These are phyloP conservation scores for Microcebus jonahi DNA, from an alignment of 2,113 vertebrate species.

Conservation along the genomic window DNA sequence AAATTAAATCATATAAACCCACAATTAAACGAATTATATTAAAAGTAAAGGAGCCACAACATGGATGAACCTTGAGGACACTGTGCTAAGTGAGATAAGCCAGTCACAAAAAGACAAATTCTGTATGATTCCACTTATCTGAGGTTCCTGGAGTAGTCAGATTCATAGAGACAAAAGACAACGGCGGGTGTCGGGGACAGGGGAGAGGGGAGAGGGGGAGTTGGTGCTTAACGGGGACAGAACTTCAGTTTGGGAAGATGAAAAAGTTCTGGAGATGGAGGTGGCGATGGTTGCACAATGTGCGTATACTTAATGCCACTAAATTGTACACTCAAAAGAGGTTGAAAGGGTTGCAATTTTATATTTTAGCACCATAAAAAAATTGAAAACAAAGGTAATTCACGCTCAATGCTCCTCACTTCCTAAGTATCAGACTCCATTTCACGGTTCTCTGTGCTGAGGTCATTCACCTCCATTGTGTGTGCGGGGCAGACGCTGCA, in stretches of 20 bases:
- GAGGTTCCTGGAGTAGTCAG: not conserved
- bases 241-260: not conserved
- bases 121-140: not conserved
- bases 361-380: not conserved
- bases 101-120: not conserved
- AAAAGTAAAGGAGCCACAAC: not conserved
- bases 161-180: not conserved
- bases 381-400: not conserved
- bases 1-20: not conserved
- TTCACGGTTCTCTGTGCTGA: not conserved
- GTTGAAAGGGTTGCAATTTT: not conserved
- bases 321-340: not conserved
- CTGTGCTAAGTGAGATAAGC: not conserved
- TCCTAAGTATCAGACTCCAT: not conserved
- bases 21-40: conserved; percentile 1
- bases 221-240: not conserved
- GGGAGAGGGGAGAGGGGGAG: not conserved
- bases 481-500: not conserved
- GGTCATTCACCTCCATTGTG: not conserved
- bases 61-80: not conserved
- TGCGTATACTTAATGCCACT: not conserved
- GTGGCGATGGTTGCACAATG: not conserved
- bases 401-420: not conserved
- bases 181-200: not conserved
- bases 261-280: not conserved